Conservation (phyloP, 2,113 vertebrate genomes). For the Callorhinus ursinus region DNA sequence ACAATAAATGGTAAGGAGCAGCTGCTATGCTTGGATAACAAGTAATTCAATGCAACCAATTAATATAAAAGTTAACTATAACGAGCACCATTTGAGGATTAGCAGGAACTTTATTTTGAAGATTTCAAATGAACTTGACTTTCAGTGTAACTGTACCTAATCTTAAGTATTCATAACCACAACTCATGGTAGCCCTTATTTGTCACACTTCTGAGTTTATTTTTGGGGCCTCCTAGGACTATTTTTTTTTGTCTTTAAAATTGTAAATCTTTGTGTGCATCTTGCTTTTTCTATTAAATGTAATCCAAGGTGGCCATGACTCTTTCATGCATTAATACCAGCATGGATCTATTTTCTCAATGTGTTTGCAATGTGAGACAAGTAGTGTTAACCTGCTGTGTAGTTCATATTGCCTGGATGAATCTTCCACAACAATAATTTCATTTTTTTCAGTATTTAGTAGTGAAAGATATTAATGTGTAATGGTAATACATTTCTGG, state of each 20-base stretch:
- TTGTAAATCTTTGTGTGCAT: neutral
- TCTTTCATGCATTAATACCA: neutral
- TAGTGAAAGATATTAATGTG: neutral
- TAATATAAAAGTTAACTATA: neutral
- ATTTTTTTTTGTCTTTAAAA: neutral
- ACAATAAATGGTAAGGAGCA: neutral
- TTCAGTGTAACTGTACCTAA: neutral
- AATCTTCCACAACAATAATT: neutral
- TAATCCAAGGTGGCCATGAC: neutral
- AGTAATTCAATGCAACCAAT: neutral
- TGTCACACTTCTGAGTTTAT: neutral
- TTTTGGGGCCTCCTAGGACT: neutral
- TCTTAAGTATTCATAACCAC: neutral
- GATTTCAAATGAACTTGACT: neutral
- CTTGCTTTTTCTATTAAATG: neutral
- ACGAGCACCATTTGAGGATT: neutral
- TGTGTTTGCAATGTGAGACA: neutral
- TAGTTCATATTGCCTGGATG: neutral
- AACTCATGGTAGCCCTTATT: neutral
- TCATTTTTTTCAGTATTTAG: neutral
- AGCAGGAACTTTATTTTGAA: neutral
- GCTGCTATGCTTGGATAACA: neutral
- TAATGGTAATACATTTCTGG: neutral
- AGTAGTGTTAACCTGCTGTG: neutral
- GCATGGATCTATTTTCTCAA: neutral